Base-by-base conservation (phyloP, 2,797 vertebrate species). In the Ibycter americanus region DNA sequence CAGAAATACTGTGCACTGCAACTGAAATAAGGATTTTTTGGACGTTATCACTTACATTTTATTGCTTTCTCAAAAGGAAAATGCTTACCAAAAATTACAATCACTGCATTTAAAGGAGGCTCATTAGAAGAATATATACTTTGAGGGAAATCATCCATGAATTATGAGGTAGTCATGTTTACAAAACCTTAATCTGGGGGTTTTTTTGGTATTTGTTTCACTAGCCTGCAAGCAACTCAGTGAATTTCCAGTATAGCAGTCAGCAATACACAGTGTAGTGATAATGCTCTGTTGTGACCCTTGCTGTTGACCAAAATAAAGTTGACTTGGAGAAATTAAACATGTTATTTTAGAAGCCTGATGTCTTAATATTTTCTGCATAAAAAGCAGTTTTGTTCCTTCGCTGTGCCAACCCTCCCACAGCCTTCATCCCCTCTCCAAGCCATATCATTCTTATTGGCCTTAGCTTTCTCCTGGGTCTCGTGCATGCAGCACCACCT, bases 121-220 rank as follows among this genome's bases (percentile, higher is more conserved):
- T 95, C 79, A 94, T 97, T 97, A 96, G 96, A 96, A 96, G 80
- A 92, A 72, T 71, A 84, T 59, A 70, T 51, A 92, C 87, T 97
- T 96, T 87, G 68, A 96, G 84, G 84, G 44, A 92, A 92, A 89
- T n/a, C 54, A 94, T 31, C 78, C 47, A 84, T 85, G 67, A 96
- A 94, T 94, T 96, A 93, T 87, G 58, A 46, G 71, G 10, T 44
- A 87, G 51, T 36, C 72, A 83, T 65, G 18, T 85, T 97, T 94
- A 92, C 40, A 70, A 66, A 76, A 4, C 34, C 47, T 77, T 74
- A 22, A 47, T 65, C 18, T 40, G 44, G 15, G 11, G 40, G 38
- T 34, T 42, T 70, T 59, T 77, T 20, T 34, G 67, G 58, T 82
- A 32, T 92, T 95, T 93, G 13, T 91, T 91, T 95, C 67, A 73